These are phyloP conservation scores for Manacus vitellinus DNA, from an alignment of 2,113 vertebrate species.

Conservation along the genomic window DNA sequence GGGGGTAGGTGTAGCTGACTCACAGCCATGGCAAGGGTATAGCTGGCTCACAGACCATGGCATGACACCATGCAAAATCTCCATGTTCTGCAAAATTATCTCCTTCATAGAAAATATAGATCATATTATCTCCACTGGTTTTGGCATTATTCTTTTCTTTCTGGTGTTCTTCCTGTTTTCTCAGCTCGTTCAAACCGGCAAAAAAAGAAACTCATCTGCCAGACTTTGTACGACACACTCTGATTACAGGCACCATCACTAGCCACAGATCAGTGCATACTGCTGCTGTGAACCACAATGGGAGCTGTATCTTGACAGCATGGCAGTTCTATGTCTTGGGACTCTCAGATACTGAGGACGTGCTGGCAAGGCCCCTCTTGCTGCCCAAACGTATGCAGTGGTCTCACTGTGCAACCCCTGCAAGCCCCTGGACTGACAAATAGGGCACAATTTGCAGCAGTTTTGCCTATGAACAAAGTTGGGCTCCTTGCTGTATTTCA, in stretches of 20 bases:
- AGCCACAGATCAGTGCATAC: neutral
- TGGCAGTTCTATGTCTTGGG: neutral
- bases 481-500: neutral
- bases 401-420: neutral
- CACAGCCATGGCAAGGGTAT: neutral
- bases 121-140: neutral
- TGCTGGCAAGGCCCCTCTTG: neutral
- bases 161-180: neutral
- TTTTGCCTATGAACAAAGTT: neutral
- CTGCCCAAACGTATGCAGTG: fast-evolving
- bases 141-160: neutral
- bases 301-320: neutral
- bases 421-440: fast-evolving
- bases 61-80: neutral
- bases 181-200: neutral
- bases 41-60: neutral
- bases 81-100: neutral
- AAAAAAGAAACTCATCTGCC: neutral
- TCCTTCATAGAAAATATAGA: neutral
- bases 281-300: fast-evolving
- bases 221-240: neutral
- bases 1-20: neutral
- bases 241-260: fast-evolving
- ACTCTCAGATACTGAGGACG: neutral
- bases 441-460: fast-evolving